phyloP scores from a whole-genome alignment of 2,888 invertebrate genomes.

The Lymantria dispar region DNA sequence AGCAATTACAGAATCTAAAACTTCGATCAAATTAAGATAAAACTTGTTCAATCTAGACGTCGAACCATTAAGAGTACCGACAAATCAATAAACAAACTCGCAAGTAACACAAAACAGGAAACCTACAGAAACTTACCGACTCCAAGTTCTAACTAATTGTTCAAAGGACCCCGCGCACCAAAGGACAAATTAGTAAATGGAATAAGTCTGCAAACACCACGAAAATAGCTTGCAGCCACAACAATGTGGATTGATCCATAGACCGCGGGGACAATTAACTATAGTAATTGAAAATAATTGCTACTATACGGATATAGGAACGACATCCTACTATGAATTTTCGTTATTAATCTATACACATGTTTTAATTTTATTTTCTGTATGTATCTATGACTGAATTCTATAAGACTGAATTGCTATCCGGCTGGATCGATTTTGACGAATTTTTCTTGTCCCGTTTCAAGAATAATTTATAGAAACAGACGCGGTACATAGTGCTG shows the following conservation, averaged over 20 bases:
- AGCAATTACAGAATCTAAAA: neutral
- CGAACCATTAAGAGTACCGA: neutral
- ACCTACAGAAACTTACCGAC: slow-evolving; percentile 1
- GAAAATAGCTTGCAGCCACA: slow-evolving; percentile 6
- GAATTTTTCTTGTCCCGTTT: too few species aligned
- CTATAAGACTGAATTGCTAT: too few species aligned
- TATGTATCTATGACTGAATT: too few species aligned
- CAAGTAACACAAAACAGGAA: slow-evolving; percentile 4
- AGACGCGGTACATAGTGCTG: too few species aligned
- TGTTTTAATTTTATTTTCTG: too few species aligned
- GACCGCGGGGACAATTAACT: slow-evolving; percentile 21
- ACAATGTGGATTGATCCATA: slow-evolving; percentile 10
- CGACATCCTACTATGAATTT: too few species aligned
- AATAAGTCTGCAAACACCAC: slow-evolving; percentile 11
- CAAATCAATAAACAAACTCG: neutral
- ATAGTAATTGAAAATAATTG: slow-evolving; percentile 47
- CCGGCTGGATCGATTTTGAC: too few species aligned
- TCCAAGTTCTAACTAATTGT: slow-evolving; percentile 5
- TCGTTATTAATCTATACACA: too few species aligned
- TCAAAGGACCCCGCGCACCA: slow-evolving; percentile 11
- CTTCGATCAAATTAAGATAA: neutral
- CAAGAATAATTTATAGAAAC: too few species aligned
- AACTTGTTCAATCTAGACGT: neutral
- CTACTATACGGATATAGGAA: slow-evolving; percentile 13
- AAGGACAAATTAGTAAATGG: slow-evolving; percentile 13